phyloP scores from a whole-genome alignment of 1,140 invertebrate species.

The Magallana gigas region DNA sequence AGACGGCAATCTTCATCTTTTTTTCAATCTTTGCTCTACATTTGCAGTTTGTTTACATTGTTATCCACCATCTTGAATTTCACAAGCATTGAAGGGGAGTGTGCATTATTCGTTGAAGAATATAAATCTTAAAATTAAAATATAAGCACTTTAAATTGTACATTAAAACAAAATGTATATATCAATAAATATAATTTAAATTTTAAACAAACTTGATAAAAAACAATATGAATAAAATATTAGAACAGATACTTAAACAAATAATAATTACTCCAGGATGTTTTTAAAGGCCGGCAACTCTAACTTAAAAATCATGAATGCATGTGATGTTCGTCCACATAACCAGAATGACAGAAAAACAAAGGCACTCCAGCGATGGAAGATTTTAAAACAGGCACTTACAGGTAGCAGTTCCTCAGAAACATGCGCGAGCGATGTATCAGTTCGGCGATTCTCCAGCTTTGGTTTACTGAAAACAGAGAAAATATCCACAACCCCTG shows the following conservation, averaged over 20 bases:
- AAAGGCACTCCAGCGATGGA: conserved; percentile 41
- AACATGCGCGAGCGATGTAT: conserved; percentile 59
- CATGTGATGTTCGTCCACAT: neutral
- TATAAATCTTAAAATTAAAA: neutral
- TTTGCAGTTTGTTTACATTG: conserved; percentile 31
- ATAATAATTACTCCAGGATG: neutral
- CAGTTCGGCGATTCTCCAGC: conserved; percentile 66
- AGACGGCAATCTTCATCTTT: conserved; percentile 78
- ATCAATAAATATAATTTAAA: too few relatives aligned
- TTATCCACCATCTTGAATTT: conserved; percentile 43
- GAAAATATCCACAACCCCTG: conserved; percentile 4
- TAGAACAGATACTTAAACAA: too few relatives aligned
- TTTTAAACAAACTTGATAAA: too few relatives aligned
- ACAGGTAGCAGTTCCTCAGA: conserved; percentile 55
- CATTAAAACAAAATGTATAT: too few relatives aligned
- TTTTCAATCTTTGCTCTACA: neutral
- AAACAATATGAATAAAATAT: too few relatives aligned
- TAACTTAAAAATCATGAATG: neutral
- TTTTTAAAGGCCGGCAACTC: conserved; percentile 1
- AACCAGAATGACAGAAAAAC: conserved; percentile 6
- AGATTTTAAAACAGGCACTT: conserved; percentile 43
- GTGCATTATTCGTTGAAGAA: neutral
- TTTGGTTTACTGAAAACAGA: conserved; percentile 64
- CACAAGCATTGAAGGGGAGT: neutral
- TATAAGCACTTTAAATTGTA: too few relatives aligned